phyloP scores from a whole-genome alignment of 2,888 invertebrate species.

The Tetramorium bicarinatum region DNA sequence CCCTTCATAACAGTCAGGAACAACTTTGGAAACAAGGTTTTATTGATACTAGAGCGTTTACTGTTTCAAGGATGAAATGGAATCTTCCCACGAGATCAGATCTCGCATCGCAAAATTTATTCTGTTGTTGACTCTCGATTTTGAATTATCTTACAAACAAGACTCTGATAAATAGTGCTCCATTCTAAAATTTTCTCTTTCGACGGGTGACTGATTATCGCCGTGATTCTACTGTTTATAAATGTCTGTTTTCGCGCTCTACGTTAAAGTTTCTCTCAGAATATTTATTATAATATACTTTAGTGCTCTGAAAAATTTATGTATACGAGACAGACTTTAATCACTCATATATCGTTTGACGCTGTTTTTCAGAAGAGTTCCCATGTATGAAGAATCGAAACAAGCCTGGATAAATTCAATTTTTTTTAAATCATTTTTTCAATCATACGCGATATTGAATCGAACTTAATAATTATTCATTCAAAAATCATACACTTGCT shows the following conservation, averaged over 20 bases:
- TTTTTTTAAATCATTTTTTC: background rate
- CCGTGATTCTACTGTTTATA: background rate
- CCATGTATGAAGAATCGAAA: slow-evolving; percentile 38
- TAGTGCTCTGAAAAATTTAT: slow-evolving; percentile 9
- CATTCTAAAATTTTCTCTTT: background rate
- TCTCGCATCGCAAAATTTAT: background rate
- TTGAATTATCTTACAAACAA: slow-evolving; percentile 1
- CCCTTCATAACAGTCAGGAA: background rate
- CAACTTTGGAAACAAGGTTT: background rate
- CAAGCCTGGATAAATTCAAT: slow-evolving; percentile 19
- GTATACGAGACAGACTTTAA: background rate
- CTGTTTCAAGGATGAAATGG: slow-evolving; percentile 2
- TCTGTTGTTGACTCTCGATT: background rate
- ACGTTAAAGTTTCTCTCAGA: background rate
- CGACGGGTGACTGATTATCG: background rate
- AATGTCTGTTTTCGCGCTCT: background rate
- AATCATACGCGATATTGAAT: slow-evolving; percentile 26
- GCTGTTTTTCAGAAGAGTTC: background rate
- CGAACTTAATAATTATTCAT: background rate
- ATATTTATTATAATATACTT: background rate
- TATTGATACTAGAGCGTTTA: background rate
- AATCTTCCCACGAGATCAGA: slow-evolving; percentile 1
- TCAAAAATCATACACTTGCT: background rate
- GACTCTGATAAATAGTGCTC: background rate
- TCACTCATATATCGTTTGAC: background rate